Conservation (phyloP, 2,113 vertebrate genomes). For the Candoia aspera region DNA sequence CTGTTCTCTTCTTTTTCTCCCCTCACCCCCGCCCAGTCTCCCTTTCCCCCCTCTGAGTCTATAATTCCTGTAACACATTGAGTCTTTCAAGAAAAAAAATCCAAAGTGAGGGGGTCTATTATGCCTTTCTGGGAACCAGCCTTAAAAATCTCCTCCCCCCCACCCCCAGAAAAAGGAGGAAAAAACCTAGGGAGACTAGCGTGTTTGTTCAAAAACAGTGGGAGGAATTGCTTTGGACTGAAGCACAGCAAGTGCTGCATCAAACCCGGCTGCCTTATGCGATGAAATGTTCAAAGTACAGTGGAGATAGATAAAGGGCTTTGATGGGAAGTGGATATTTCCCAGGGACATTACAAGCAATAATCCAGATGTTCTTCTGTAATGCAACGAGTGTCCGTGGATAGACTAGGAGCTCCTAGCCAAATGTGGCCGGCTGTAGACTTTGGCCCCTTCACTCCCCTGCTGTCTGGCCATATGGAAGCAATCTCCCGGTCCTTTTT, state of each 20-base stretch:
- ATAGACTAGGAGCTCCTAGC: slow-evolving; percentile 85
- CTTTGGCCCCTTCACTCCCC: slow-evolving; percentile 85
- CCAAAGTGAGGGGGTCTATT: slow-evolving; percentile 15
- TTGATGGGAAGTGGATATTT: slow-evolving; percentile 95
- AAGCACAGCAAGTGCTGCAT: slow-evolving; percentile 69
- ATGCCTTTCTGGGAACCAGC: slow-evolving; percentile 42
- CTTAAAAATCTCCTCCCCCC: slow-evolving; percentile 56
- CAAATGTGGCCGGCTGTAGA: slow-evolving; percentile 87
- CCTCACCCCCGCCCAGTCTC: no score
- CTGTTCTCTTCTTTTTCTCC: background rate
- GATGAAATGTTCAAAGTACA: slow-evolving; percentile 81
- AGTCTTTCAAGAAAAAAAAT: slow-evolving; percentile 51
- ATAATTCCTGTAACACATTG: slow-evolving; percentile 45
- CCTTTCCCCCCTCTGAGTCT: slow-evolving; percentile 23
- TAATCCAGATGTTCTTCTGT: slow-evolving; percentile 98
- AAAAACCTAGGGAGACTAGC: background rate
- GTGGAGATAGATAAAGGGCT: slow-evolving; percentile 86
- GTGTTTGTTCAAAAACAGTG: no score
- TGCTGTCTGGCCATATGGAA: slow-evolving; percentile 99
- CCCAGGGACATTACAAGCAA: slow-evolving; percentile 95
- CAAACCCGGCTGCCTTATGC: slow-evolving; percentile 78
- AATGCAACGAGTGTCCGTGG: slow-evolving; percentile 94
- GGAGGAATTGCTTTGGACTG: slow-evolving; percentile 34
- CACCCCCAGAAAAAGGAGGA: background rate
- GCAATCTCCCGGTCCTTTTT: slow-evolving; percentile 91